phyloP scores from a whole-genome alignment of 2,888 invertebrate genomes.

The Apodemia zela region DNA sequence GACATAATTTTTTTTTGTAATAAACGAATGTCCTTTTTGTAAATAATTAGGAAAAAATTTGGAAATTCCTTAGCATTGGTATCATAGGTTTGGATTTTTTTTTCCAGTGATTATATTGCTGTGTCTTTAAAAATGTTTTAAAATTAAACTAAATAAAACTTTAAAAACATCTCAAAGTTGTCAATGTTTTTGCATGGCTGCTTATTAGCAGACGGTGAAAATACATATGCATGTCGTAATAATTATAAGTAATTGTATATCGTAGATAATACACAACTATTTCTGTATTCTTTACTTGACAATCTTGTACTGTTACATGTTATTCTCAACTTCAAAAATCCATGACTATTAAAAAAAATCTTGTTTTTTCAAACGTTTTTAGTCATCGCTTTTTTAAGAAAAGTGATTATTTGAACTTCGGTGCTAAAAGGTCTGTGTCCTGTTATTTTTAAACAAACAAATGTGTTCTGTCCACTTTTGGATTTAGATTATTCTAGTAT shows the following conservation, averaged over 20 bases:
- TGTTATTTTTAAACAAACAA: constrained; percentile 8
- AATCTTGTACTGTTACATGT: constrained; percentile 4
- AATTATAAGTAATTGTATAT: not conserved
- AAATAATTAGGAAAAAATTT: not conserved
- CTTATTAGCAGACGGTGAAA: not conserved
- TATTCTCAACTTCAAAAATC: constrained; percentile 24
- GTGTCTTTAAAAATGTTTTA: too few species aligned
- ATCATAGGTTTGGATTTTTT: too few species aligned
- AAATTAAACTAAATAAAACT: too few species aligned
- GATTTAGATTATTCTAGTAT: constrained; percentile 17
- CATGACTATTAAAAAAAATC: constrained; percentile 19
- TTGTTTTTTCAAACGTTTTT: constrained; percentile 30
- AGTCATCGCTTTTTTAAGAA: constrained; percentile 7
- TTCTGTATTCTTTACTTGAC: constrained; percentile 8
- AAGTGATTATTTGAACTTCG: constrained; percentile 15
- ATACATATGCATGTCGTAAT: not conserved
- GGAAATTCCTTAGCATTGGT: too few species aligned
- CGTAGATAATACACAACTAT: not conserved
- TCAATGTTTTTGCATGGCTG: not conserved
- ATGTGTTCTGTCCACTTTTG: constrained; percentile 21
- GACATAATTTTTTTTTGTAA: too few species aligned
- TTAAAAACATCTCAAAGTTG: constrained; percentile 1
- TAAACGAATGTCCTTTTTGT: not conserved
- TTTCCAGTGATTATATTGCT: too few species aligned
- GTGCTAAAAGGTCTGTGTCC: constrained; percentile 20